These are phyloP conservation scores for Maccullochella peelii DNA, from an alignment of 2,113 vertebrate species.

Conservation along the genomic window DNA sequence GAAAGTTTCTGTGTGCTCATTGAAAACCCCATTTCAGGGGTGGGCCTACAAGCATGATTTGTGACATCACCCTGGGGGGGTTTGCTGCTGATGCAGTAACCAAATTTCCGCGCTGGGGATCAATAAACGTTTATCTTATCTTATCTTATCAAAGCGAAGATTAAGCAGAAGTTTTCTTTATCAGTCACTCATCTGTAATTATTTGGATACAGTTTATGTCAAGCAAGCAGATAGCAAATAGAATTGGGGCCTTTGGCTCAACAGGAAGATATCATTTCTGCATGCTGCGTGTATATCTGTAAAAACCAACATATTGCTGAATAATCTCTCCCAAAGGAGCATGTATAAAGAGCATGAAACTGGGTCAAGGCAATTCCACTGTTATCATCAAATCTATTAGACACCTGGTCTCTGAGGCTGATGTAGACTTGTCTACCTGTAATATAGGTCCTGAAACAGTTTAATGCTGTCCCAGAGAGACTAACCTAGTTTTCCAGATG, in stretches of 20 bases:
- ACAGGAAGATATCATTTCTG: background rate
- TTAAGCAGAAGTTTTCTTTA: no score
- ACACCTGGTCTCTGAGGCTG: slow-evolving; percentile 52
- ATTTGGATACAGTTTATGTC: background rate
- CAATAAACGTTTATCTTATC: no score
- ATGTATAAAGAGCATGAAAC: slow-evolving; percentile 52
- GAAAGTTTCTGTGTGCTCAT: no score
- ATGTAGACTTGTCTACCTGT: slow-evolving; percentile 57
- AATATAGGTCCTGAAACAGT: slow-evolving; percentile 65
- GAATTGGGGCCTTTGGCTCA: background rate
- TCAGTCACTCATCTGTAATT: background rate
- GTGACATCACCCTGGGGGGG: no score
- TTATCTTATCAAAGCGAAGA: no score
- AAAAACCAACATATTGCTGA: slow-evolving; percentile 49
- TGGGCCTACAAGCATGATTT: no score
- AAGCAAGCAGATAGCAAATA: background rate
- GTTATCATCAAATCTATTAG: slow-evolving; percentile 56
- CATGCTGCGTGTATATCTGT: slow-evolving; percentile 18
- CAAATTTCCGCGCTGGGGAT: no score
- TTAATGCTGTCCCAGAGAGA: slow-evolving; percentile 64
- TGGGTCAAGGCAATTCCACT: slow-evolving; percentile 56
- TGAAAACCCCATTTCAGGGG: no score
- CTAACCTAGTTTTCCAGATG: slow-evolving; percentile 70
- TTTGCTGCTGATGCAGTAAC: no score
- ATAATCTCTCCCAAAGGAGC: slow-evolving; percentile 47